These are phyloP conservation scores for Micoletzkya japonica DNA, from an alignment of 2,888 invertebrate species.

Conservation along the genomic window DNA sequence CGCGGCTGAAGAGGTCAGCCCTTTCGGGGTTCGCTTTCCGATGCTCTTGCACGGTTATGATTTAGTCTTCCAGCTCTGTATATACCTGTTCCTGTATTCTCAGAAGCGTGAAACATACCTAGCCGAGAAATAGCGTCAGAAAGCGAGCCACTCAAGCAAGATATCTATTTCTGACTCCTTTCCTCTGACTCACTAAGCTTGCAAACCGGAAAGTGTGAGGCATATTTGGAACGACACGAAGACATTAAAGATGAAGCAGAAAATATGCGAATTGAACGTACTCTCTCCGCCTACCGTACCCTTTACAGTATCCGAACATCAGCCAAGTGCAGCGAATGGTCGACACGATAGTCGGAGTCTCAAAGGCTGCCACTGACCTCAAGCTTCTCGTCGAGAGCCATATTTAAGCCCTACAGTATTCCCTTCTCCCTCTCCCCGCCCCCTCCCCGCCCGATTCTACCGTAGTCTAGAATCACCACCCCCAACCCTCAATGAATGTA, in stretches of 20 bases:
- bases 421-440: not conserved
- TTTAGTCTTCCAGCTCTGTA: no score
- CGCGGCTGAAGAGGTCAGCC: slow-evolving; percentile 78
- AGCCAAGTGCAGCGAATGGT: slow-evolving; percentile 90
- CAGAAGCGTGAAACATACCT: not conserved
- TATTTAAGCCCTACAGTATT: slow-evolving; percentile 1
- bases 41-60: no score
- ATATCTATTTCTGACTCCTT: not conserved
- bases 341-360: slow-evolving; percentile 83
- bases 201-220: not conserved
- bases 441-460: not conserved
- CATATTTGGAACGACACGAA: not conserved
- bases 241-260: not conserved
- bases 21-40: no score
- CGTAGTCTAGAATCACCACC: no score
- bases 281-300: no score
- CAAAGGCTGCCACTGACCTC: slow-evolving; percentile 80
- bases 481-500: no score
- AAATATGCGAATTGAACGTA: not conserved
- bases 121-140: not conserved
- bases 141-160: not conserved
- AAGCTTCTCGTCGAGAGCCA: slow-evolving; percentile 66
- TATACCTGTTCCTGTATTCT: no score
- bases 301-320: slow-evolving; percentile 80
- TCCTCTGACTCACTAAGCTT: no score